Percentiles rank a stretch among this genome's conserved stretches.
These are phyloP conservation scores for Galeopterus variegatus DNA, from an alignment of 2,113 vertebrate genomes.

Conservation along the genomic window DNA sequence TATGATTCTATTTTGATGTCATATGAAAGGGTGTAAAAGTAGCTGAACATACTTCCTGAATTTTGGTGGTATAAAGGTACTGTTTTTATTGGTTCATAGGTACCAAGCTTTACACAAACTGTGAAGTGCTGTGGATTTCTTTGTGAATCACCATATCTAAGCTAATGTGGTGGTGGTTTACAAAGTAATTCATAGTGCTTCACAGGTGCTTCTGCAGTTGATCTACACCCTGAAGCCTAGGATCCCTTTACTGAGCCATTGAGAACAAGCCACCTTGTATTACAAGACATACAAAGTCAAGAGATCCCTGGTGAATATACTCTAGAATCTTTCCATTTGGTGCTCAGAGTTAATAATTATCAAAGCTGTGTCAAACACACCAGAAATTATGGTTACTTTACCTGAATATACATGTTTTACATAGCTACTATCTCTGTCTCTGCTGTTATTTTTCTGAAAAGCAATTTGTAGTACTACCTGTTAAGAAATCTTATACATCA, in stretches of 20 bases:
- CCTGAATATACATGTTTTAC: conserved; percentile 6
- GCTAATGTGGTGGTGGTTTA: conserved; percentile 83
- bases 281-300: conserved; percentile 46
- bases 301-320: conserved; percentile 42
- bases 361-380: conserved; percentile 37
- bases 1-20: conserved; percentile 49
- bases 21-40: neutral
- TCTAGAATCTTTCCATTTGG: neutral
- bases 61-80: neutral
- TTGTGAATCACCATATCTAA: conserved; percentile 86
- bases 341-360: conserved; percentile 15
- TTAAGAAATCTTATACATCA: neutral
- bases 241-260: conserved; percentile 61
- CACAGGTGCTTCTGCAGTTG: conserved; percentile 79
- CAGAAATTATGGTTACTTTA: conserved; percentile 49
- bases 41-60: conserved; percentile 1
- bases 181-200: conserved; percentile 84
- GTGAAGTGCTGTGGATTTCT: conserved; percentile 85
- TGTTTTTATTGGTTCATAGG: conserved; percentile 74
- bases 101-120: conserved; percentile 73
- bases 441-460: neutral
- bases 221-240: conserved; percentile 66
- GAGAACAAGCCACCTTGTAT: conserved; percentile 59
- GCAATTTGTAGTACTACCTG: neutral
- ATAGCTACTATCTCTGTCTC: neutral